These are phyloP conservation scores for Polylopha cassiicola DNA, from an alignment of 2,888 invertebrate genomes.

Conservation along the genomic window DNA sequence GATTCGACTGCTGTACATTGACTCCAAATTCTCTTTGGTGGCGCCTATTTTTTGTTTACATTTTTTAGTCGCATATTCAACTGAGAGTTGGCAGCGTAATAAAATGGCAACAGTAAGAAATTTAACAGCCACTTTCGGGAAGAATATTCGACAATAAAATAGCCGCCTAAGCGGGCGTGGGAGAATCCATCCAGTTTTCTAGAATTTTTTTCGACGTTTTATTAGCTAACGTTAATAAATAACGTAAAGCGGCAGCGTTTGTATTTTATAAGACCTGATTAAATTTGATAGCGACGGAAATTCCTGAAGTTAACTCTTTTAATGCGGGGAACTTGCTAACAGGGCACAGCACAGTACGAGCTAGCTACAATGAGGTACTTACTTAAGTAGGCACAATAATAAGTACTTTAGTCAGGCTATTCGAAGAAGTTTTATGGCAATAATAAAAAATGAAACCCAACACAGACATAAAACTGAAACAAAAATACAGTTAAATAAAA, in stretches of 20 bases:
- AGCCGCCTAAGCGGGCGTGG: constrained; percentile 36
- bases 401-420: constrained; percentile 20
- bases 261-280: constrained; percentile 19
- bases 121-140: constrained; percentile 63
- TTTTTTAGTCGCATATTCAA: constrained; percentile 66
- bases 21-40: constrained; percentile 53
- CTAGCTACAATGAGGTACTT: constrained; percentile 16
- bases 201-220: constrained; percentile 26
- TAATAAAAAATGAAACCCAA: constrained; percentile 26
- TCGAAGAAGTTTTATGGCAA: constrained; percentile 21
- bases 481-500: constrained; percentile 61
- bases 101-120: constrained; percentile 70
- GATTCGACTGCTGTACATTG: constrained; percentile 50
- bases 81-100: constrained; percentile 61
- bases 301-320: constrained; percentile 17
- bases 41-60: constrained; percentile 73
- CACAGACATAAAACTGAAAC: constrained; percentile 56
- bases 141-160: constrained; percentile 50
- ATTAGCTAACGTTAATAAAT: constrained; percentile 21
- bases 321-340: constrained; percentile 13
- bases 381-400: constrained; percentile 18
- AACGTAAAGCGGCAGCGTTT: constrained; percentile 18
- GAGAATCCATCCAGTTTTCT: constrained; percentile 34
- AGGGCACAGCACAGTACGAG: constrained; percentile 14
- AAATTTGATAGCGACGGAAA: constrained; percentile 19